Evolutionary conservation across 2,797 vertebrate genomes (phyloP), one percentile per base, ranked within the genome.

Genomic region (Hybognathus amarus): DNA sequence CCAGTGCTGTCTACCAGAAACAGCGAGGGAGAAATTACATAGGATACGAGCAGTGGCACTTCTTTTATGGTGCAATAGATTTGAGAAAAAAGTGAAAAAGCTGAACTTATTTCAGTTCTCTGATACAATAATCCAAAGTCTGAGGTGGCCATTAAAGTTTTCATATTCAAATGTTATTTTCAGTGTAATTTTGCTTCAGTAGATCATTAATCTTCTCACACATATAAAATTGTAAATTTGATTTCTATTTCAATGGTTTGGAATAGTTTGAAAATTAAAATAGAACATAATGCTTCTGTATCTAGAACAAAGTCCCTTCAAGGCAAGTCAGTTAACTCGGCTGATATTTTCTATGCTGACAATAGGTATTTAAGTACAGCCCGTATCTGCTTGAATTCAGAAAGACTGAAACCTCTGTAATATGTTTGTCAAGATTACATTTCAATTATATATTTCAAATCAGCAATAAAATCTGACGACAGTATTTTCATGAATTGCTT

Each of bases 1-100:
- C 71, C 70, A 47, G 75, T 50, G 22, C 75, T 52, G 75, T 78
- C 81, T 70, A 27, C 64, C 81, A 67, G 52, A 70, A 86, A 79
- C 79, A 77, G 76, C 27, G 9, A 59, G 33, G 54, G 74, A 66
- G 36, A 83, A 67, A 83, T 68, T 42, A 77, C 71, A 81, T 79
- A 61, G 67, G 79, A 83, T 78, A 64, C 54, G 50, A 69, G 24
- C 38, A 66, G 36, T 78, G 63, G 24, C 42, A 54, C 63, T 79
- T 38, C 61, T 63, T 52, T 76, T 77, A 63, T 80, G 59, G 63
- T 70, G 71, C 42, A 69, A 73, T 76, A 69, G 20, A 64, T 74
- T 50, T 59, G 18, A 73, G 13, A 52, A 59, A 73, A 59, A 69
- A 71, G 12, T 38, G 40, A 80, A 42, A 84, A 70, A 7, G 40